phyloP scores from a whole-genome alignment of 2,113 vertebrate genomes.

The Pygoscelis adeliae region DNA sequence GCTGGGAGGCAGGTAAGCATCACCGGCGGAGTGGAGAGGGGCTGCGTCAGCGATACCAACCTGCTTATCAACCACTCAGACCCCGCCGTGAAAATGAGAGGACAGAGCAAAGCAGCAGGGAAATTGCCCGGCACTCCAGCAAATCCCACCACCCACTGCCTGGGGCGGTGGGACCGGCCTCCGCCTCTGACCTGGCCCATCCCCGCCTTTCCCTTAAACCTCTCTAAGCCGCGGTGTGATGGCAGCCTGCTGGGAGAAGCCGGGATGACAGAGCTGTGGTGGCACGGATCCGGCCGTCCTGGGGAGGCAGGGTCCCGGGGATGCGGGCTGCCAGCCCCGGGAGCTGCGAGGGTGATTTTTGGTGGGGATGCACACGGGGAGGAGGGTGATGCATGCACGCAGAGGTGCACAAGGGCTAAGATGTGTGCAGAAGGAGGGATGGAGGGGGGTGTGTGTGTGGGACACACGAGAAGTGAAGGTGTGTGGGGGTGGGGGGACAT shows the following conservation, averaged over 20 bases:
- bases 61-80: background rate
- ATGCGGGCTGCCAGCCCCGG: rapidly evolving
- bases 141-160: background rate
- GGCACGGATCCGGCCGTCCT: rapidly evolving
- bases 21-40: rapidly evolving
- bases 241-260: background rate
- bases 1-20: background rate
- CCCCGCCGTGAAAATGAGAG: background rate
- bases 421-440: background rate
- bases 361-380: rapidly evolving
- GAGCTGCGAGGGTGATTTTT: rapidly evolving
- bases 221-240: rapidly evolving
- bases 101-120: background rate
- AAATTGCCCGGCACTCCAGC: background rate
- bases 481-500: rapidly evolving
- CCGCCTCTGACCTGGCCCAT: rapidly evolving
- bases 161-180: rapidly evolving
- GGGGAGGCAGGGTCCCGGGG: too few relatives aligned
- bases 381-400: rapidly evolving
- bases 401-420: background rate
- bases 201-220: background rate
- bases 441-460: rapidly evolving
- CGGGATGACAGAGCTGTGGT: background rate
- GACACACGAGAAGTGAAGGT: background rate
- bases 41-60: rapidly evolving